Conservation (phyloP, 2,797 vertebrate species). For the Lagorchestes hirsutus region DNA sequence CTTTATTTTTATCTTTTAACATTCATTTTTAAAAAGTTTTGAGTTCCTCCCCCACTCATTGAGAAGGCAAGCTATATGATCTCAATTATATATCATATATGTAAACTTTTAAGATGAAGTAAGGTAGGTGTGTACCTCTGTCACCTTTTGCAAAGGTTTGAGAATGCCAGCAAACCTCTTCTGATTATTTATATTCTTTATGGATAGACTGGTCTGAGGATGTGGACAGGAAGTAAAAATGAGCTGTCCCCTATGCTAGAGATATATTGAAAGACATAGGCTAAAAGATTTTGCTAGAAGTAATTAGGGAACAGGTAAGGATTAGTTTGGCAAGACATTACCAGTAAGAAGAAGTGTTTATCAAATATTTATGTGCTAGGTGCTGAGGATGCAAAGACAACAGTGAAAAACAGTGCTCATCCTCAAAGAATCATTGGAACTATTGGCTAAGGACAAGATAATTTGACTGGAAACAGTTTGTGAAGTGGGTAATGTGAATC, state of each 20-base stretch:
- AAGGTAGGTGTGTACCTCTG: background rate
- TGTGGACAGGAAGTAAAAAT: background rate
- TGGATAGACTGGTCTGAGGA: background rate
- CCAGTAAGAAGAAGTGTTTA: background rate
- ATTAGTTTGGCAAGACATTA: background rate
- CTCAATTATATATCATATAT: background rate
- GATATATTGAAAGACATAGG: background rate
- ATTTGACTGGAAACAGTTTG: background rate
- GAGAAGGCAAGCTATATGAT: background rate
- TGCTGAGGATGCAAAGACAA: background rate
- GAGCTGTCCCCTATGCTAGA: background rate
- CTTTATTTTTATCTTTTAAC: background rate
- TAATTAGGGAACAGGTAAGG: background rate
- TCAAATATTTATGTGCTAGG: background rate
- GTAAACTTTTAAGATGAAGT: background rate
- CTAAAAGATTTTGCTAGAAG: background rate
- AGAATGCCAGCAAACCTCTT: background rate
- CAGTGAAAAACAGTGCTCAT: background rate
- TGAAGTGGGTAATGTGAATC: background rate
- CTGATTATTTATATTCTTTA: background rate
- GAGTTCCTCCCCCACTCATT: background rate
- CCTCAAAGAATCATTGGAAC: background rate
- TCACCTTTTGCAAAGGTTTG: background rate
- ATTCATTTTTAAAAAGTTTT: background rate
- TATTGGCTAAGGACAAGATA: background rate